phyloP scores from a whole-genome alignment of 35 echinoderm and acorn worm species.

The Ophiothrix spiculata region DNA sequence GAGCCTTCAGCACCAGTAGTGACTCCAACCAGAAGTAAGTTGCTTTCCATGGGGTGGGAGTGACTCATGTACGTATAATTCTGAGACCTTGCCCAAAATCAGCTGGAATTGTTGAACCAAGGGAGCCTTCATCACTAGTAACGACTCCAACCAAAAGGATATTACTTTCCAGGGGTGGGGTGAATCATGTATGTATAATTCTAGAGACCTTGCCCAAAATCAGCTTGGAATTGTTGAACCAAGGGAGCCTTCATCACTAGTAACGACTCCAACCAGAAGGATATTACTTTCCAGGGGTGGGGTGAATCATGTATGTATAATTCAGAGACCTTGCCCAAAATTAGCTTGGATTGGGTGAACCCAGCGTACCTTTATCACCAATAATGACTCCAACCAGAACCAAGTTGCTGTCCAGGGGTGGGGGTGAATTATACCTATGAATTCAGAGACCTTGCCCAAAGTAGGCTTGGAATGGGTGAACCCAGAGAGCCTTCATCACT shows the following conservation, averaged over 20 bases:
- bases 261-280: too few relatives aligned
- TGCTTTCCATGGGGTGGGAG: not conserved
- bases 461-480: too few relatives aligned
- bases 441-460: too few relatives aligned
- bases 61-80: too few relatives aligned
- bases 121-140: not conserved
- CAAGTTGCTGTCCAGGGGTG: too few relatives aligned
- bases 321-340: not conserved
- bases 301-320: not conserved
- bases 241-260: not conserved
- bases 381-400: too few relatives aligned
- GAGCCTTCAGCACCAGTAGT: slow-evolving; percentile 26
- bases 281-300: not conserved
- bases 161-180: not conserved
- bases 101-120: too few relatives aligned
- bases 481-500: slow-evolving; percentile 66
- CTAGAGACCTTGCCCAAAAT: too few relatives aligned
- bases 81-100: too few relatives aligned
- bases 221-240: not conserved
- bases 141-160: not conserved
- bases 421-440: too few relatives aligned
- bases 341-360: too few relatives aligned
- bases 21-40: slow-evolving; percentile 58
- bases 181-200: not conserved
- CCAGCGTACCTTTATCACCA: not conserved